phyloP scores from a whole-genome alignment of 2,797 vertebrate species.

The Limnodromus scolopaceus region DNA sequence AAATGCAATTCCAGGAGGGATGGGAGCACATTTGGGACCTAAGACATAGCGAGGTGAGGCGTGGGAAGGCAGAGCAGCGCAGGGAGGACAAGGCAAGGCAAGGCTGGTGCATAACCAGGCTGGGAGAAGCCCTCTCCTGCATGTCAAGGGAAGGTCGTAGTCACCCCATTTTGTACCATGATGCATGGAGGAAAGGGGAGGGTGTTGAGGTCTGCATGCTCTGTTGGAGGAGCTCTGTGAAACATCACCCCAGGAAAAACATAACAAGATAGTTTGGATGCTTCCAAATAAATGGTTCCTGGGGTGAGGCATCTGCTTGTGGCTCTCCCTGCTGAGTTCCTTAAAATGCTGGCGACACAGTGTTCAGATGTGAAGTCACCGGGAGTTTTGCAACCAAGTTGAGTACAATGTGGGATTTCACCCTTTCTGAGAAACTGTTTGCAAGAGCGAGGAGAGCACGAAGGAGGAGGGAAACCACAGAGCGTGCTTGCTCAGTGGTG shows the following conservation, averaged over 20 bases:
- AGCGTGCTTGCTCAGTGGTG: rapidly evolving
- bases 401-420: not conserved
- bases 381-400: not conserved
- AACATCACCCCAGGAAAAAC: not conserved
- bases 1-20: not conserved
- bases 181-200: not conserved
- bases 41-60: not conserved
- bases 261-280: not conserved
- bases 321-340: not conserved
- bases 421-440: not conserved
- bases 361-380: not conserved
- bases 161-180: not conserved
- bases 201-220: not conserved
- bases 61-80: not conserved
- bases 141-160: not conserved
- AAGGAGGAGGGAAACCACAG: not conserved
- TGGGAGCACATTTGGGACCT: not conserved
- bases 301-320: slow-evolving; percentile 9
- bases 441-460: not conserved
- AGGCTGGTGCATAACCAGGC: not conserved
- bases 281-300: not conserved
- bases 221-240: not conserved
- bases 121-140: not conserved
- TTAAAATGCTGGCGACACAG: not conserved
- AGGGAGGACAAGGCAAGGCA: not conserved